Percentiles rank a stretch among this genome's conserved stretches.
Evolutionary conservation across 2,888 invertebrate genomes (phyloP).

Genomic region (Zygaena filipendulae): DNA sequence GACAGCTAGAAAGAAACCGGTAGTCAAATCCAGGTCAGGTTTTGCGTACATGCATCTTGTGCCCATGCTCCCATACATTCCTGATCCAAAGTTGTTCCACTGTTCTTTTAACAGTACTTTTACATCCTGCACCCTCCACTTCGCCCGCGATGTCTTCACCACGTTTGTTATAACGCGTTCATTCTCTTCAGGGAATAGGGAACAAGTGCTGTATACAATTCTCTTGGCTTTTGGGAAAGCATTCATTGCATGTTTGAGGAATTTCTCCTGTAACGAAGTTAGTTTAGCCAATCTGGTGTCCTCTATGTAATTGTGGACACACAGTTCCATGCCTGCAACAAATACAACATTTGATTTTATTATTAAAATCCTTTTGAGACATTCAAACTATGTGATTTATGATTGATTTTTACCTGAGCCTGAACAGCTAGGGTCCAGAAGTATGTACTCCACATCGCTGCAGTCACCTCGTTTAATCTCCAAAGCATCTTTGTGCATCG

Average conservation of each 20-base stretch:
- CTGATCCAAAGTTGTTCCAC: slow-evolving; percentile 77
- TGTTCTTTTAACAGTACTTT: slow-evolving; percentile 69
- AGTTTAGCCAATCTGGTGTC: slow-evolving; percentile 71
- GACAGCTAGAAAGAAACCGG: slow-evolving; percentile 96
- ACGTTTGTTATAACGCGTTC: slow-evolving; percentile 88
- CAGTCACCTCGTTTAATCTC: slow-evolving; percentile 69
- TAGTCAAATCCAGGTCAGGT: slow-evolving; percentile 82
- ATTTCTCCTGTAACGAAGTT: slow-evolving; percentile 82
- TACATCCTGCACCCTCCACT: slow-evolving; percentile 73
- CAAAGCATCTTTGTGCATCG: slow-evolving; percentile 78
- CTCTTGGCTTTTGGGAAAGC: slow-evolving; percentile 84
- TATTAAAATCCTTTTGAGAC: too few species aligned
- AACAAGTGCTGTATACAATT: slow-evolving; percentile 97
- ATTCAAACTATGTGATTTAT: too few species aligned
- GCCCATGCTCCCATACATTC: slow-evolving; percentile 73
- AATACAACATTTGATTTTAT: too few species aligned
- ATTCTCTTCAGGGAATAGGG: slow-evolving; percentile 89
- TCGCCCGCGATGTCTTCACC: slow-evolving; percentile 58
- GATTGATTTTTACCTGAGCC: slow-evolving; percentile 88
- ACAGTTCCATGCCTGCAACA: slow-evolving; percentile 50
- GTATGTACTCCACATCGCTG: slow-evolving; percentile 83
- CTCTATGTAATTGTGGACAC: slow-evolving; percentile 52
- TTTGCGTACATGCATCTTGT: slow-evolving; percentile 82
- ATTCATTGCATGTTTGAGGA: slow-evolving; percentile 87
- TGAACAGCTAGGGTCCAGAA: slow-evolving; percentile 98